Percentiles rank a stretch among this genome's conserved stretches.
Conservation (phyloP, 23 tunicate genomes). For the Trididemnum clinides region DNA sequence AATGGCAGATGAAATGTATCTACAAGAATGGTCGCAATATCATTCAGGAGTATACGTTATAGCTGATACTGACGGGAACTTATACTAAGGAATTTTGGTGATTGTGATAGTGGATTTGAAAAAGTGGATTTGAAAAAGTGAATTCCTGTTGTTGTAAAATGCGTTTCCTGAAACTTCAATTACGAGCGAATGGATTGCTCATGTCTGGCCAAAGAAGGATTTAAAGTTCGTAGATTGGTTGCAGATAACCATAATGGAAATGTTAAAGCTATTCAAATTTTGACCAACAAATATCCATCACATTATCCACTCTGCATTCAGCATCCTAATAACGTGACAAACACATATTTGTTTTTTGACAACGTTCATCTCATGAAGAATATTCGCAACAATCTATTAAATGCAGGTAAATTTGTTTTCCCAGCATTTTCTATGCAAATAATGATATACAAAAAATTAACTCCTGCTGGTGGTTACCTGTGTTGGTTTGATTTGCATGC, state of each 20-base stretch:
- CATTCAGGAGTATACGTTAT: neutral
- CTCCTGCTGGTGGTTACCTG: neutral
- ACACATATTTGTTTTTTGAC: slow-evolving; percentile 6
- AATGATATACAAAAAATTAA: neutral
- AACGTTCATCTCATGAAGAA: neutral
- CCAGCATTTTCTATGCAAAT: neutral
- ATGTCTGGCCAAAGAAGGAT: neutral
- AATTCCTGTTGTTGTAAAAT: neutral
- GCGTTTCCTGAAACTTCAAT: neutral
- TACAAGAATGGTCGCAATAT: slow-evolving; percentile 2
- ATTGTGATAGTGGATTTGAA: neutral
- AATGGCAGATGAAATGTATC: slow-evolving; percentile 25
- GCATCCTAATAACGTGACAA: neutral
- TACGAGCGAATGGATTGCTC: neutral
- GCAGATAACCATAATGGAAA: neutral
- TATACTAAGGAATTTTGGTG: slow-evolving; percentile 1
- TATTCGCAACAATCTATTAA: slow-evolving; percentile 10
- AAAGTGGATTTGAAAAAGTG: slow-evolving; percentile 3
- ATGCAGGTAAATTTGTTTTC: slow-evolving; percentile 2
- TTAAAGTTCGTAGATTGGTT: neutral
- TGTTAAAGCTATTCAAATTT: neutral
- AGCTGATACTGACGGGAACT: neutral
- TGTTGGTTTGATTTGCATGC: neutral
- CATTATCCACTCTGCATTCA: neutral
- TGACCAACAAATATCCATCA: neutral